Base-by-base conservation (phyloP, 1,140 invertebrate species). In the Gryon sp. region DNA sequence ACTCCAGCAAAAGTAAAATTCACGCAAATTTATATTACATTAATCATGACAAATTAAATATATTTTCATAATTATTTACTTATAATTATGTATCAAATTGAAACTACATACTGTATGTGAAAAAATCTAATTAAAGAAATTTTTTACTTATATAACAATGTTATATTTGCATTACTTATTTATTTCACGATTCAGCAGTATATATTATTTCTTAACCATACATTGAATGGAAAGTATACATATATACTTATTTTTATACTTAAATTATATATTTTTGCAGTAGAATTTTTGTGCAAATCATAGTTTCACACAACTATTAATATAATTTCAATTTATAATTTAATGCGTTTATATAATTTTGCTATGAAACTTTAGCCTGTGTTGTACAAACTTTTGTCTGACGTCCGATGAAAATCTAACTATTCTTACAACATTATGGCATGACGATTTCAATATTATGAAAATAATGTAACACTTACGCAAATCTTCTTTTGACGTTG, bases 401-500 rank as follows among this genome's bases (percentile, higher is more conserved):
- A 45, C 26, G 40, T 19, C 14, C 18, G 63, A 74, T 66, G 36
- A 20, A 62, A 68, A 75, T 75, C 57, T 55, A 55, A 14, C n/a
- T 59, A n/a, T n/a, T 6, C 55, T 75, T 75, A n/a, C 57, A 12
- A 57, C 28, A 75, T 45, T 12, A 46, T 24, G 4, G 28, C 55
- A 24, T 34, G 32, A 50, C 69, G 41, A 53, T 53, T 62, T 52
- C 70, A 60, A 32, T 66, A 55, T 75, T 60, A 60, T 62, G 48
- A 76, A 76, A 68, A 73, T 69, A 76, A 69, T 50, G 9, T 46
- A 69, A 63, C 24, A 85, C 87, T 84, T 84, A 88, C 88, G 88
- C 80, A 89, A 87, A 74, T 88, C 86, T 79, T 86, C 85, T 57
- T 88, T 88, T 40, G 81, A 48, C 28, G 80, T 53, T 8, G 80